Evolutionary conservation across 2,888 invertebrate genomes (phyloP).

Genomic region (Harpalus rufipes): DNA sequence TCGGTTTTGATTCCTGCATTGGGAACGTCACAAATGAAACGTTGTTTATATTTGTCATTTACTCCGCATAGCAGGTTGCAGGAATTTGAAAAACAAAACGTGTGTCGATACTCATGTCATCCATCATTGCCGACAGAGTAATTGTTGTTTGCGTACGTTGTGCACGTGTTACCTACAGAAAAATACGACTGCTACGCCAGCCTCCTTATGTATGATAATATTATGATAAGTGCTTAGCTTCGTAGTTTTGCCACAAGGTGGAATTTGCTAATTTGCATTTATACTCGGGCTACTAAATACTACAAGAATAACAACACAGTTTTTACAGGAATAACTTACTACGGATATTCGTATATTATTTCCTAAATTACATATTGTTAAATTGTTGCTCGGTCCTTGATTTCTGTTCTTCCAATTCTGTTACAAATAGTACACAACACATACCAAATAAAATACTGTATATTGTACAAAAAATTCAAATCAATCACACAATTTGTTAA

Average conservation of each 20-base stretch:
- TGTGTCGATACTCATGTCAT: constrained; percentile 53
- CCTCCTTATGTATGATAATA: constrained; percentile 43
- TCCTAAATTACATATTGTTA: too few species aligned
- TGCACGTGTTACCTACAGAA: constrained; percentile 36
- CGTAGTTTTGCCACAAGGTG: constrained; percentile 15
- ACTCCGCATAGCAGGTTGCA: background rate
- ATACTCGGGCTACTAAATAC: background rate
- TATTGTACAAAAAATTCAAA: too few species aligned
- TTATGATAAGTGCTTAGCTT: constrained; percentile 44
- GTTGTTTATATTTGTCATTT: constrained; percentile 41
- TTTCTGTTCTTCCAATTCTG: too few species aligned
- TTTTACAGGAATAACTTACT: background rate
- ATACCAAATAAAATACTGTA: too few species aligned
- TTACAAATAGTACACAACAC: too few species aligned
- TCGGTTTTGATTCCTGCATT: background rate
- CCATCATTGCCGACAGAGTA: constrained; percentile 58
- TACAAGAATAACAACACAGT: background rate
- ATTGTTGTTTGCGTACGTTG: constrained; percentile 56
- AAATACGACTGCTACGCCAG: constrained; percentile 20
- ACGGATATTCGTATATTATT: background rate
- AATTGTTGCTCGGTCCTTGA: too few species aligned
- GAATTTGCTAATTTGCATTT: constrained; percentile 42
- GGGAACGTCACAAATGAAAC: constrained; percentile 11
- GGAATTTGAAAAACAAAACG: constrained; percentile 31
- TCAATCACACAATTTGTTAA: too few species aligned